Percentiles rank a stretch among this genome's conserved stretches.
These are phyloP conservation scores for Calliphora vomitoria DNA, from an alignment of 2,888 invertebrate genomes.

Conservation along the genomic window DNA sequence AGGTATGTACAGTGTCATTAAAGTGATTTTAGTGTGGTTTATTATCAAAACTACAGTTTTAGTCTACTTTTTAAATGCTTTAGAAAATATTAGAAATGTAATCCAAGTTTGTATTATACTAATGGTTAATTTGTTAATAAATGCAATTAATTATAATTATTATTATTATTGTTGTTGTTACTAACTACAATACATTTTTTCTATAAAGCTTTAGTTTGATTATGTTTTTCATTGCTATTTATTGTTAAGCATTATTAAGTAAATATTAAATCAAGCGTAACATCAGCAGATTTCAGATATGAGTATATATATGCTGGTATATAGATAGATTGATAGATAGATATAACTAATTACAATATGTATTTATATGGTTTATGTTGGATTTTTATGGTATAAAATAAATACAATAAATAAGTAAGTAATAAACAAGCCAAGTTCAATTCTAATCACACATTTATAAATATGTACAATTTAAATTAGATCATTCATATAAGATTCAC, in stretches of 20 bases:
- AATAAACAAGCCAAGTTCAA: slow-evolving; percentile 68
- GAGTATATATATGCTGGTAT: background rate
- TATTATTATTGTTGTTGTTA: slow-evolving; percentile 13
- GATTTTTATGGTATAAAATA: slow-evolving; percentile 30
- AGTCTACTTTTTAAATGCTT: background rate
- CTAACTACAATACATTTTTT: slow-evolving; percentile 13
- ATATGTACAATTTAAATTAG: slow-evolving; percentile 52
- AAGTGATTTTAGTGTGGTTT: slow-evolving; percentile 16
- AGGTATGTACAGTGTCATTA: background rate
- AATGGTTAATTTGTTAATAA: slow-evolving; percentile 46
- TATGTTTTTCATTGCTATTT: background rate
- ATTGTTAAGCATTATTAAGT: slow-evolving; percentile 51
- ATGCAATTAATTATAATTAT: slow-evolving; percentile 16
- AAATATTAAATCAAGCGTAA: slow-evolving; percentile 66
- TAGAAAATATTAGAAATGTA: slow-evolving; percentile 18
- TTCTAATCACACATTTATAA: slow-evolving; percentile 56
- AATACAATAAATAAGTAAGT: too few relatives aligned
- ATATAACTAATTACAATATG: slow-evolving; percentile 39
- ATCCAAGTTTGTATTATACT: slow-evolving; percentile 2
- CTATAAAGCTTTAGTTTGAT: slow-evolving; percentile 17
- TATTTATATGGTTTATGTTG: slow-evolving; percentile 22
- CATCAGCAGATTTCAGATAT: slow-evolving; percentile 50
- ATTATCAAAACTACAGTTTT: slow-evolving; percentile 3
- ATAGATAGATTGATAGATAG: background rate
- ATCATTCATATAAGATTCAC: slow-evolving; percentile 85